Conservation (phyloP, 2,113 vertebrate species). For the Carassius carassius region DNA sequence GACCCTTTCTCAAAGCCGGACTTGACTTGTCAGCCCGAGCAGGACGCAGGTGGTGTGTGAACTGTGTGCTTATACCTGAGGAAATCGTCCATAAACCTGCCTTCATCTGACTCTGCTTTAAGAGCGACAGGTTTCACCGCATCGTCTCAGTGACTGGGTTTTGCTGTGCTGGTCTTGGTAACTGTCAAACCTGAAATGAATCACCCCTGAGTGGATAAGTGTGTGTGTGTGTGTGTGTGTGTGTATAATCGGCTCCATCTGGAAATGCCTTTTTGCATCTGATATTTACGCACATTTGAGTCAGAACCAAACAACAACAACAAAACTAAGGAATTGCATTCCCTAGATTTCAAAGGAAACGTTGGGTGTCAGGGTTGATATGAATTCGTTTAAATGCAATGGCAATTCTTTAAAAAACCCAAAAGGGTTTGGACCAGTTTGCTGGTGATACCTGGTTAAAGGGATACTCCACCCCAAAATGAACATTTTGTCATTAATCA, state of each 20-base stretch:
- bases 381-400: neutral
- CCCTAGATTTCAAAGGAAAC: neutral
- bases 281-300: neutral
- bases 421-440: neutral
- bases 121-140: neutral
- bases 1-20: conserved; percentile 6
- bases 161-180: neutral
- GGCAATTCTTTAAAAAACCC: neutral
- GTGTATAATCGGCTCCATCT: conserved; percentile 24
- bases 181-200: conserved; percentile 18
- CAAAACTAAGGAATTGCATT: neutral
- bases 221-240: neutral
- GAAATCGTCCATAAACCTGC: conserved; percentile 37
- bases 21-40: neutral
- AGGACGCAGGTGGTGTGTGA: conserved; percentile 6
- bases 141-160: conserved; percentile 27
- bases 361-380: neutral
- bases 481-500: no score
- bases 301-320: no score
- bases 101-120: conserved; percentile 1
- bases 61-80: conserved; percentile 6
- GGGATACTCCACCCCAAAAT: no score
- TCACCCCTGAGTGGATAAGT: conserved; percentile 21
- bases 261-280: neutral
- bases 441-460: neutral